Evolutionary conservation across 30 jellyfish, hydroid and myxozoan species (phyloP), one percentile per base, ranked within the genome.

Genomic region (Catostylus mosaicus): DNA sequence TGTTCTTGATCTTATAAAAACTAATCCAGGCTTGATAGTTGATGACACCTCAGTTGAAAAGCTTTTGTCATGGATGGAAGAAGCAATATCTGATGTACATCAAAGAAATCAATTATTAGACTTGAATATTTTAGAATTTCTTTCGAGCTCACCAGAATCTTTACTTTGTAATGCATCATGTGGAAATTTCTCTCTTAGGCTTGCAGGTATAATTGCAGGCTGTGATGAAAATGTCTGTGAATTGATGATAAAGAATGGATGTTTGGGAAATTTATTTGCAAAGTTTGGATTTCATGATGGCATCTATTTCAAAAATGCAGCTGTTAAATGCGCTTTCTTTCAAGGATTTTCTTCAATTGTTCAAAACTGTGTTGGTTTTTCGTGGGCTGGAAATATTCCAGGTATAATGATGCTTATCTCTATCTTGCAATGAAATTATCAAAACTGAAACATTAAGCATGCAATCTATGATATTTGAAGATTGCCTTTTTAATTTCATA

Each of bases 11-110:
- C 68, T 82, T 3, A 82, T 82, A n/a, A 71, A 34, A 30, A 36
- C 64, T 10, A 68, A 34, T 11, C 77, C 92, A 47, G 80, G 31
- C 10, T 36, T 38, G 1, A 82, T 82, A 68, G 86, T 82, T n/a
- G 92, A 82, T 82, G 92, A 82, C 59, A 82, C 92, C 27, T 68
- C 78, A 45, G 18, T 82, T 46, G 92, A 82, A 31, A 82, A 82
- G 37, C 78, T 82, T 1, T 33, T 82, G 43, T 48, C 92, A 27
- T 72, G 85, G 86, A 30, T 82, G 20, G 36, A 34, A n/a, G 18
- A 31, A 14, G 31, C 67, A 0, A 62, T 71, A n/a, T 18, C 40
- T 18, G 86, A 82, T 30, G 67, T 38, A 56, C 18, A 3, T 0
- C 62, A 66, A 30, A 23, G 82, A 27, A 24, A 16, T 0, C 19